Base-by-base conservation (phyloP, 1,140 invertebrate genomes). In the Copidosoma floridanum region DNA sequence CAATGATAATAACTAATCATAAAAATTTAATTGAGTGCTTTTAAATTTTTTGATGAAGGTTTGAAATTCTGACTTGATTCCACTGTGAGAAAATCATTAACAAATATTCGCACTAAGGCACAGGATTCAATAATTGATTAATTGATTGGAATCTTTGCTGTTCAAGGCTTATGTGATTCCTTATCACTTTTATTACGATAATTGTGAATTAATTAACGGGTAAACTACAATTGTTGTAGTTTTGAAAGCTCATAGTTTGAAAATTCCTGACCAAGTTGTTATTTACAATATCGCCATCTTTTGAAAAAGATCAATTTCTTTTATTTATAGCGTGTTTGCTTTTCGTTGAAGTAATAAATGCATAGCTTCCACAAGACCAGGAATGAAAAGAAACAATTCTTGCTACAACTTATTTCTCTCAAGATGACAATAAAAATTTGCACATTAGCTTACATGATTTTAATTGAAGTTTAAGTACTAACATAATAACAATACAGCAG, bases 221-320 rank as follows among this genome's bases (percentile, higher is more conserved):
- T 8, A 35, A 50, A 56, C 59, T 61, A 61, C 46, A 61, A n/a
- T 56, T n/a, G 8, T 35, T 41, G 46, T 61, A 61, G 58, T 48
- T 48, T 8, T 18, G 27, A 60, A 48, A 55, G 37, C 46, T 61
- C 52, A 23, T 50, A 12, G 21, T 3, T 27, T 16, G 18, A 40
- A 53, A 54, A 14, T 54, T 35, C 21, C 18, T 55, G 41, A 61
- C 43, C 40, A 53, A 1, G 53, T 11, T 5, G 24, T 52, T 47
- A 18, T 38, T 21, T 40, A 46, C 38, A n/a, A 46, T 27, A 60
- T 24, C 37, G 26, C 21, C 48, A 52, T 44, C 40, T 51, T 54
- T 20, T 7, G 20, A 38, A 29, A 29, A 32, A 52, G 23, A 29
- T 24, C 11, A 46, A 20, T 46, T 18, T n/a, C n/a, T 18, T 46